Evolutionary conservation across 2,797 vertebrate genomes (phyloP), one percentile per base, ranked within the genome.

Genomic region (Lacerta bilineata): DNA sequence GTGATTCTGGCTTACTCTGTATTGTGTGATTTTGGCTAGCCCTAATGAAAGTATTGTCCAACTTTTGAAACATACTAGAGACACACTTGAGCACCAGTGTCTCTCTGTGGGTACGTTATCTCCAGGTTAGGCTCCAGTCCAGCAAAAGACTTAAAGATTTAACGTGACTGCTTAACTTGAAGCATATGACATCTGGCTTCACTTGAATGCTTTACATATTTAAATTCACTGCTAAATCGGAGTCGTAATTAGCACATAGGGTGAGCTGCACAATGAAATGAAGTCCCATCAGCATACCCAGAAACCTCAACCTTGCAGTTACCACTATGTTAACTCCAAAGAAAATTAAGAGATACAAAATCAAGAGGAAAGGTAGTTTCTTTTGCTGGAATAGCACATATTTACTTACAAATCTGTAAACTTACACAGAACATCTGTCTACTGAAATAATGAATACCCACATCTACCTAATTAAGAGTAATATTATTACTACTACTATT

Each of bases 21-120:
- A 23, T 61, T 61, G 17, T 64, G 50, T 20, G 4, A 74, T 39
- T 71, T 17, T 71, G n/a, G 7, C 13, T 13, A n/a, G 69, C 13
- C 27, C 11, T n/a, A n/a, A n/a, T 69, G 29, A 69, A 72, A 33
- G n/a, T 33, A 72, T 39, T 74, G 36, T 36, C 72, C 6, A n/a
- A 39, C 36, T 74, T 74, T 8, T 39, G 33, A 17, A 2, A 61
- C 25, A 68, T 46, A 2, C 0, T 27, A 25, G 0, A 55, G 1
- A 0, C 5, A 0, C 0, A 77, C 55, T 43, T 7, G 75, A 9
- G 36, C 25, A 68, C 33, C 17, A 79, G 18, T 17, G 1, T n/a
- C 6, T 25, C 17, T 15, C 33, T 64, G 1, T 2, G 1, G 10
- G 11, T 20, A 0, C 0, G 1, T 29, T 0, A 1, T 3, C 74